Evolutionary conservation across 2,888 invertebrate genomes (phyloP), one percentile per base, ranked within the genome.

Genomic region (Acrocera orbiculus): DNA sequence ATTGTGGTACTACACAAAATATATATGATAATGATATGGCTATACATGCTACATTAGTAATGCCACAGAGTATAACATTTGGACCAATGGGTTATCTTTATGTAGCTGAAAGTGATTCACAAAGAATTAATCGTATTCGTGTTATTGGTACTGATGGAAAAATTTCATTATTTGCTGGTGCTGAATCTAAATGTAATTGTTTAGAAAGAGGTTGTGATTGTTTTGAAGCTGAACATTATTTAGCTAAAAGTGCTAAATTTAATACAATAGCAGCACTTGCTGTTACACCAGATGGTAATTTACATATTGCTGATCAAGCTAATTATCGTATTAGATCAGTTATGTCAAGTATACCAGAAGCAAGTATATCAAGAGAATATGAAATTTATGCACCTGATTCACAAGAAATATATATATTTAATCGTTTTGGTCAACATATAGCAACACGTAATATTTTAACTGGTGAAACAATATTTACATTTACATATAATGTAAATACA

Each of bases 231-330:
- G 89, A 87, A 45, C 80, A 90, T 57, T 82, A 81, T 62, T 59
- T 92, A 26, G 93, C 93, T 2, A 81, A 87, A 0, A 89, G 86
- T 45, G 86, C 92, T 0, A 83, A 90, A 57, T 89, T 95, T 55
- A 89, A 89, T 48, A 87, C 90, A 0, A 87, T 93, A 33, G 86
- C 87, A 0, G 83, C 93, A 0, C 73, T 96, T 2, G 76, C 87
- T 4, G 87, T 93, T 1, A 87, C 90, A 7, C 89, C 93, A 0
- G 89, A 92, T 52, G 90, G 93, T 0, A 77, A 86, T 16, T 78
- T 98, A 0, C 89, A 95, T 47, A 83, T 98, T 32, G 89, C 92
- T 2, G 96, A 98, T 57, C 89, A 92, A 62, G 92, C 83, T 1
- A 85, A 85, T 52, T 82, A 85, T 48, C 70, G 87, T 47, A 82